Base-by-base conservation (phyloP, 2,888 invertebrate genomes). In the Caenorhabditis japonica region DNA sequence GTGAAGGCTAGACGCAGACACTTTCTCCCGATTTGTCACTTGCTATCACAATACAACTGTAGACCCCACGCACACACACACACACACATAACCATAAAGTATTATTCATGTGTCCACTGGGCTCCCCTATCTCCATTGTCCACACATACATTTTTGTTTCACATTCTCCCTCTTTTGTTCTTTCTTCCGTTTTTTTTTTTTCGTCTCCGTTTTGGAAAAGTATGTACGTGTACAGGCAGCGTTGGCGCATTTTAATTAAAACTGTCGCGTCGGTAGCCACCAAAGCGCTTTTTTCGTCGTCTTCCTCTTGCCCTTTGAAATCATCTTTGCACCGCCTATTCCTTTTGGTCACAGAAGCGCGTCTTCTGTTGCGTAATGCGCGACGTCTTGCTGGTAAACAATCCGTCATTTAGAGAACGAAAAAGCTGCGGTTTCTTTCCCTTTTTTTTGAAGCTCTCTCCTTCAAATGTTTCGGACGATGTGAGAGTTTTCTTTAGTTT, bases 241-340 rank as follows among this genome's bases (percentile, higher is more conserved):
- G n/a, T n/a, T 21, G 15, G 33, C 62, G 47, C 55, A 64, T 30
- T 64, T 64, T 64, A 64, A 64, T 64, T 64, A 64, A 62, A 64
- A 55, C 55, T 62, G 34, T 61, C 25, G 34, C n/a, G 53, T 38
- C 62, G 62, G 62, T 55, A 47, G 62, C 47, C 62, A 47, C 53
- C 62, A 62, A 62, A 53, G n/a, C n/a, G 53, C 34, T 43, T 62
- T 52, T 49, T 52, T 38, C 33, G 52, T 23, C n/a, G n/a, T n/a
- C n/a, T n/a, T n/a, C n/a, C n/a, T n/a, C n/a, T n/a, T n/a, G n/a
- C n/a, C 53, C 53, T 53, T 53, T 53, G 47, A 33, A n/a, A n/a
- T n/a, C n/a, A n/a, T n/a, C n/a, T n/a, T n/a, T n/a, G 36, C 21
- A 53, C 38, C 21, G 10, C 17, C 53, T 15, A 43, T 46, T 43